phyloP scores from a whole-genome alignment of 2,888 invertebrate genomes.

The Eustalomyia histrio region DNA sequence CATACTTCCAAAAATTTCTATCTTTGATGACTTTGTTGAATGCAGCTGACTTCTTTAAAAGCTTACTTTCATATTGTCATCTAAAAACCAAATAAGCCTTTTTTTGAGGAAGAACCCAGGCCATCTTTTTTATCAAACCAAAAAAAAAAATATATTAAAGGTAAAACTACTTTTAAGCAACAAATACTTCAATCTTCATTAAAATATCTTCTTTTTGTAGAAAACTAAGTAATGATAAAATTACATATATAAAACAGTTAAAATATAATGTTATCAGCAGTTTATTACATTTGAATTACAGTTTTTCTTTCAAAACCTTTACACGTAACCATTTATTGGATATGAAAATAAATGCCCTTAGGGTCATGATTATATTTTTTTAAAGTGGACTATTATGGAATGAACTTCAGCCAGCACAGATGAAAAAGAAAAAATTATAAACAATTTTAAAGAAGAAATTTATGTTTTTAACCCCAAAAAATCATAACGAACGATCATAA shows the following conservation, averaged over 20 bases:
- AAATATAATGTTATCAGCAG: constrained; percentile 64
- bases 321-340: constrained; percentile 42
- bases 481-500: constrained; percentile 48
- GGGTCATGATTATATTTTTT: constrained; percentile 59
- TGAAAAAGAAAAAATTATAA: not conserved
- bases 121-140: too few relatives aligned
- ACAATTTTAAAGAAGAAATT: constrained; percentile 41
- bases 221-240: constrained; percentile 52
- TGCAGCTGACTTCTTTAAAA: too few relatives aligned
- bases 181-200: not conserved
- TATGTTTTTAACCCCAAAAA: constrained; percentile 43
- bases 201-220: not conserved
- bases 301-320: constrained; percentile 29
- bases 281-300: constrained; percentile 64
- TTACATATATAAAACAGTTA: constrained; percentile 51
- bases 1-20: too few relatives aligned
- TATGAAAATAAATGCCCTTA: constrained; percentile 61
- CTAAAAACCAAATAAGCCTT: too few relatives aligned
- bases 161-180: too few relatives aligned
- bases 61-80: too few relatives aligned
- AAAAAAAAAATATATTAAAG: too few relatives aligned
- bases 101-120: too few relatives aligned
- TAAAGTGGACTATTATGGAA: constrained; percentile 63
- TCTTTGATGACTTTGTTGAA: too few relatives aligned
- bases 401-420: constrained; percentile 46